Conservation (phyloP, 2,797 vertebrate genomes). For the Ctenopoma multispine region DNA sequence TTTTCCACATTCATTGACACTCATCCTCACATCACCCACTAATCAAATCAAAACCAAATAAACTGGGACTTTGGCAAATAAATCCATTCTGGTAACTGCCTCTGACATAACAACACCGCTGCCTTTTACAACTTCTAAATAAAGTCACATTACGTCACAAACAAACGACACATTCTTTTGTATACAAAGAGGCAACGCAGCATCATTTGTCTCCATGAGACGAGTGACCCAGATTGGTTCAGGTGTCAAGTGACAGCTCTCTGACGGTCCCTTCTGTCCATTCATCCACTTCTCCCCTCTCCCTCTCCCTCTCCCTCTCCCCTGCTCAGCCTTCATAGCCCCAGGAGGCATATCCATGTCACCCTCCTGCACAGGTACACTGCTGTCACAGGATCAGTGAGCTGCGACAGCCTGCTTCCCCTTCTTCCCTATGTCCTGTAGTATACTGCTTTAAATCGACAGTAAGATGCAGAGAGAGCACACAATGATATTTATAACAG, state of each 20-base stretch:
- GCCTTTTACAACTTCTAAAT: neutral
- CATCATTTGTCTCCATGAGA: slow-evolving; percentile 32
- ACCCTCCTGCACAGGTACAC: slow-evolving; percentile 64
- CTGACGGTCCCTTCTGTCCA: slow-evolving; percentile 17
- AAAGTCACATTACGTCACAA: neutral
- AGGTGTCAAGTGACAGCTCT: slow-evolving; percentile 66
- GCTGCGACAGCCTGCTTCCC: slow-evolving; percentile 11
- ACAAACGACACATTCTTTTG: slow-evolving; percentile 1
- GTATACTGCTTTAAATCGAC: neutral
- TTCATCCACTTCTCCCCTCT: neutral
- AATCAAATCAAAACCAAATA: too few species aligned
- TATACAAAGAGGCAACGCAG: slow-evolving; percentile 19
- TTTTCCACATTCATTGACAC: too few species aligned
- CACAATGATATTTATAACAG: neutral
- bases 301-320: neutral
- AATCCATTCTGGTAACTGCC: neutral
- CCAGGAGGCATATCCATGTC: slow-evolving; percentile 75
- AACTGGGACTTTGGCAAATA: too few species aligned
- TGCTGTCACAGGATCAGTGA: slow-evolving; percentile 50
- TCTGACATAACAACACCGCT: neutral
- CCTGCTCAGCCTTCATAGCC: slow-evolving; percentile 31
- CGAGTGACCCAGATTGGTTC: slow-evolving; percentile 66
- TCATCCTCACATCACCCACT: too few species aligned
- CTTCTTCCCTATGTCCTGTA: neutral
- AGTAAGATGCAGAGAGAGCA: neutral